These are phyloP conservation scores for Drosophila murphyi DNA, from an alignment of 1,140 invertebrate genomes.

Conservation along the genomic window DNA sequence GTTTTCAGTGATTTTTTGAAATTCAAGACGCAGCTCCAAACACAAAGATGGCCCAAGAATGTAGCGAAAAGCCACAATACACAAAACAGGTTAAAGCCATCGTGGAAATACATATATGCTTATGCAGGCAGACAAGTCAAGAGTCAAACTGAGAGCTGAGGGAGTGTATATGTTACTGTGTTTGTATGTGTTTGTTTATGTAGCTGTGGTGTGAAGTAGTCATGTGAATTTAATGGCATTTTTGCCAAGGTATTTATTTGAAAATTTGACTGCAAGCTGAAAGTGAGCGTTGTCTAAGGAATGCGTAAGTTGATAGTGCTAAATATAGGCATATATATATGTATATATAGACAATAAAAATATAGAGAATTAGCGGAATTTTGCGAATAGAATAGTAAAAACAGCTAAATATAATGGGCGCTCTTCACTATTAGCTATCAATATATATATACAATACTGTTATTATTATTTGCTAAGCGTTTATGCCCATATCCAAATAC, in stretches of 20 bases:
- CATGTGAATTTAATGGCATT: slow-evolving; percentile 70
- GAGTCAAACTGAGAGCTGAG: slow-evolving; percentile 54
- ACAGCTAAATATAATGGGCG: too few relatives aligned
- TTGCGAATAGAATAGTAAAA: too few relatives aligned
- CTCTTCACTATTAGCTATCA: too few relatives aligned
- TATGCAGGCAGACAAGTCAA: slow-evolving; percentile 64
- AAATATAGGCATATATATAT: slow-evolving; percentile 1
- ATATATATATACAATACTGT: too few relatives aligned
- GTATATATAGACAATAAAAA: slow-evolving; percentile 11
- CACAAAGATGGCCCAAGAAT: slow-evolving; percentile 57
- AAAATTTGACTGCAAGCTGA: slow-evolving; percentile 53
- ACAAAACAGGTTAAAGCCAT: slow-evolving; percentile 70
- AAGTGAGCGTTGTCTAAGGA: slow-evolving; percentile 61
- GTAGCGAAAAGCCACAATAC: slow-evolving; percentile 51
- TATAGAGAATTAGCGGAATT: not conserved
- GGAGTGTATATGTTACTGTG: slow-evolving; percentile 12
- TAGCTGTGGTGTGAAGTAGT: slow-evolving; percentile 56
- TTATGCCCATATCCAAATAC: too few relatives aligned
- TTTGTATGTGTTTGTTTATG: slow-evolving; percentile 10
- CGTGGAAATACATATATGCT: slow-evolving; percentile 36
- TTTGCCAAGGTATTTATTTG: slow-evolving; percentile 46
- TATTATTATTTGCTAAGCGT: too few relatives aligned
- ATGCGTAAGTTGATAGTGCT: slow-evolving; percentile 34
- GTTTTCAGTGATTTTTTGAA: slow-evolving; percentile 60
- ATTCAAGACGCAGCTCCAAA: slow-evolving; percentile 51